These are phyloP conservation scores for Deroptyus accipitrinus DNA, from an alignment of 2,113 vertebrate genomes.

Conservation along the genomic window DNA sequence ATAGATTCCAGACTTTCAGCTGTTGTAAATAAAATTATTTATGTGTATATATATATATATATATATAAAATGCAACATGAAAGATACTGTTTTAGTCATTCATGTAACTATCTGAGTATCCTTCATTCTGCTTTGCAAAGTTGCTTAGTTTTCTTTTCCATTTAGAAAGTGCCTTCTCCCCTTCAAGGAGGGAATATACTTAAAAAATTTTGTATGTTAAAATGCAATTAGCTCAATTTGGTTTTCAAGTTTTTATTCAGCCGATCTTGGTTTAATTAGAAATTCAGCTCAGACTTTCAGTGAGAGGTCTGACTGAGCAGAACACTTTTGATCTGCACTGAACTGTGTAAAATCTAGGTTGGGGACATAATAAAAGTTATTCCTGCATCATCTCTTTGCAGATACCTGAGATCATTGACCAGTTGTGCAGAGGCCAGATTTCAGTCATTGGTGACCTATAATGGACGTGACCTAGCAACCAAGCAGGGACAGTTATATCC, in stretches of 20 bases:
- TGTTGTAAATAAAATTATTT: background rate
- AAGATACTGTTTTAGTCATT: background rate
- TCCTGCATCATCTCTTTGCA: background rate
- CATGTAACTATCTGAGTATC: background rate
- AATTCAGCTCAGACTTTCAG: background rate
- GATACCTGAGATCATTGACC: background rate
- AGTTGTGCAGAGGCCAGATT: background rate
- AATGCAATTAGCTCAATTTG: background rate
- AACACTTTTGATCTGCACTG: background rate
- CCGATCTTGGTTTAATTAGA: background rate
- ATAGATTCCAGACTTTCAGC: background rate
- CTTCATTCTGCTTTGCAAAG: background rate
- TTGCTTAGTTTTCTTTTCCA: background rate
- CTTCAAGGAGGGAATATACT: background rate
- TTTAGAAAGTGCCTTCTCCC: background rate
- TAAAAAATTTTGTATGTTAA: background rate
- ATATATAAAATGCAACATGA: background rate
- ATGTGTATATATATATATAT: background rate
- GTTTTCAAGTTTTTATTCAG: background rate
- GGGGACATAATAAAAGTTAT: background rate
- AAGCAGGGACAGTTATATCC: slow-evolving; percentile 3
- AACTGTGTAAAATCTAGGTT: background rate
- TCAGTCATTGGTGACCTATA: background rate
- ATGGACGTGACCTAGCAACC: background rate
- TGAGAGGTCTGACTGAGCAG: background rate